A percentile compares a stretch with the other conserved stretches of the same genome.
Conservation (phyloP, 2,113 vertebrate genomes). For the Chamaea fasciata region DNA sequence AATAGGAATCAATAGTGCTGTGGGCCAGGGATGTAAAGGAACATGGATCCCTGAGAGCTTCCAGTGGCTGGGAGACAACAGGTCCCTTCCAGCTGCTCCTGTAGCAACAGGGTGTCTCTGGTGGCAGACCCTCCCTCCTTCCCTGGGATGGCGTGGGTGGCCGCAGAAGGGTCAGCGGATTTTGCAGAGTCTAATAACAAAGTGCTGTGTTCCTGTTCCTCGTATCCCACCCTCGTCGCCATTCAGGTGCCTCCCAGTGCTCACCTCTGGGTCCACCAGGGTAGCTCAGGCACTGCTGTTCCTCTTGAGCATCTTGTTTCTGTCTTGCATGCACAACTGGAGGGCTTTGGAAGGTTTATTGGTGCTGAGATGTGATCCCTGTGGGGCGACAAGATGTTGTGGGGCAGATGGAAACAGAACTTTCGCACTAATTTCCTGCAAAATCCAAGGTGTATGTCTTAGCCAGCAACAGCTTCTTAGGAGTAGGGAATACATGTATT, state of each 20-base stretch:
- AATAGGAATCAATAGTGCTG: not conserved
- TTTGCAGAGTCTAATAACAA: not conserved
- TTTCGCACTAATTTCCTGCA: not conserved
- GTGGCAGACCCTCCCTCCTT: not conserved
- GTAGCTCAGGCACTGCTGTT: not conserved
- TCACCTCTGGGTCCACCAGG: not conserved
- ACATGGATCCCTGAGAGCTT: not conserved
- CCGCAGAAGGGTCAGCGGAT: not conserved
- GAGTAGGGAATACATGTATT: not conserved
- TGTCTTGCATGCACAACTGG: not conserved
- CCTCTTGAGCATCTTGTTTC: not conserved
- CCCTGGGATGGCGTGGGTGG: not conserved
- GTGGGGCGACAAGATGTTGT: not conserved
- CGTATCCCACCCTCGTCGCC: rapidly evolving
- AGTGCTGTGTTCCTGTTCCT: rapidly evolving
- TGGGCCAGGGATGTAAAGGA: not conserved
- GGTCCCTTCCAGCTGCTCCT: not conserved
- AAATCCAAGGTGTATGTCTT: not conserved
- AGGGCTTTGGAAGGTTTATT: not conserved
- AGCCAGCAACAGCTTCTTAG: not conserved
- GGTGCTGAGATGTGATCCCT: not conserved
- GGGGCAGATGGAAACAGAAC: not conserved
- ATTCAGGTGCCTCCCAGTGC: not conserved
- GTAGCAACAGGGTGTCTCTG: not conserved
- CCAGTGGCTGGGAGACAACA: not conserved